Percentiles rank a stretch among this genome's conserved stretches.
Evolutionary conservation across 2,888 invertebrate genomes (phyloP).

Genomic region (Nasonovia ribisnigri): DNA sequence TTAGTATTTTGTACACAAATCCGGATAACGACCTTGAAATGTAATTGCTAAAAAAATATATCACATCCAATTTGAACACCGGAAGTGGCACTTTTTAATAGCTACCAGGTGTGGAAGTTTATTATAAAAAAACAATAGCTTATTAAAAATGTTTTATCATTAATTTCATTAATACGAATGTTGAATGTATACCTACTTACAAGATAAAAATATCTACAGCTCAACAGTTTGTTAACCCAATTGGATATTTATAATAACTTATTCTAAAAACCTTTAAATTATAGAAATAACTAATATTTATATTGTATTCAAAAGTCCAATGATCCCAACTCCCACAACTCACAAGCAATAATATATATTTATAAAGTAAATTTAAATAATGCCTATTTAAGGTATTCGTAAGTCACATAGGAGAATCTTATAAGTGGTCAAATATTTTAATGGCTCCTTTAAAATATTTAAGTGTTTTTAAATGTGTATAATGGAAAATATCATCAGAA

Average conservation of each 20-base stretch:
- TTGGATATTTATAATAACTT: neutral
- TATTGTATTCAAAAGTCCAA: neutral
- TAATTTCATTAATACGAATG: neutral
- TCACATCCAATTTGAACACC: constrained; percentile 10
- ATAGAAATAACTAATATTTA: neutral
- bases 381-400: neutral
- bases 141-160: constrained; percentile 20
- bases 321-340: neutral
- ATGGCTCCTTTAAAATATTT: neutral
- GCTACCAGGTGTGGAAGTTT: neutral
- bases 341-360: neutral
- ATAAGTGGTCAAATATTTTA: neutral
- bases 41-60: constrained; percentile 27
- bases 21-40: constrained; percentile 39
- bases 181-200: too few species aligned
- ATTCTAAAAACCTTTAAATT: neutral
- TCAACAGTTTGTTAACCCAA: neutral
- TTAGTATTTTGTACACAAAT: constrained; percentile 15
- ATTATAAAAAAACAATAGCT: constrained; percentile 15
- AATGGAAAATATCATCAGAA: neutral
- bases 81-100: constrained; percentile 42
- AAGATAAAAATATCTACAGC: neutral
- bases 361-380: neutral
- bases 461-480: neutral
- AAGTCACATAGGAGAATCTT: neutral